A percentile compares a stretch with the other conserved stretches of the same genome.
Conservation (phyloP, 2,113 vertebrate species). For the Prionailurus bengalensis region DNA sequence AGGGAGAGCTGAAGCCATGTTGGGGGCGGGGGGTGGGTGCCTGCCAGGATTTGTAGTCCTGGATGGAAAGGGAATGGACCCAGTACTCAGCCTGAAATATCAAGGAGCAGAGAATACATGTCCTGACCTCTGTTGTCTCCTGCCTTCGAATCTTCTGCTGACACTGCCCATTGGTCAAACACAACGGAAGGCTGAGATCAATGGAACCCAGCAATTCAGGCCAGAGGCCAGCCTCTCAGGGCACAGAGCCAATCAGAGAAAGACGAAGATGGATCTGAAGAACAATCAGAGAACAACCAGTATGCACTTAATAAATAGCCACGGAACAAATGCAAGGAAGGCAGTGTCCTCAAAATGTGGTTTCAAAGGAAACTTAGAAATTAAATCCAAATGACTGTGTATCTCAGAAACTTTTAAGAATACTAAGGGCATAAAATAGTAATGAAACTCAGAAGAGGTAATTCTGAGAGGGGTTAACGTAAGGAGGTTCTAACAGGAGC, state of each 20-base stretch:
- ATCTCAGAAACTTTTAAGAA: constrained; percentile 12
- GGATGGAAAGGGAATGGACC: background rate
- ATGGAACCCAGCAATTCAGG: background rate
- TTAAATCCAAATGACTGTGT: background rate
- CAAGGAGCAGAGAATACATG: fast-evolving
- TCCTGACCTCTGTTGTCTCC: background rate
- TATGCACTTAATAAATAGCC: background rate
- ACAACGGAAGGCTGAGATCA: background rate
- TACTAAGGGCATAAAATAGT: background rate
- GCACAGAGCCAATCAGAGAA: background rate
- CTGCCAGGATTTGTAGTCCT: fast-evolving
- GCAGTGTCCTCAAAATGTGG: background rate
- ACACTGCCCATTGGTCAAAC: background rate
- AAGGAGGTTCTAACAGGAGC: background rate
- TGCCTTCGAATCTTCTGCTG: background rate
- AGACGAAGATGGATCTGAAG: fast-evolving
- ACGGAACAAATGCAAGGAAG: background rate
- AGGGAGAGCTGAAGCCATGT: background rate
- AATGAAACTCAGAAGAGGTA: constrained; percentile 13
- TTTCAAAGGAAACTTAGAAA: constrained; percentile 45
- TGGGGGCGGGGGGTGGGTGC: fast-evolving
- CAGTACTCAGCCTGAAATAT: fast-evolving
- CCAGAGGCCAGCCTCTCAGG: background rate
- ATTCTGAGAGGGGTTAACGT: background rate
- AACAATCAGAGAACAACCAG: background rate